Percentiles rank a stretch among this genome's conserved stretches.
These are phyloP conservation scores for Triplophysa dalaica DNA, from an alignment of 2,113 vertebrate species.

Conservation along the genomic window DNA sequence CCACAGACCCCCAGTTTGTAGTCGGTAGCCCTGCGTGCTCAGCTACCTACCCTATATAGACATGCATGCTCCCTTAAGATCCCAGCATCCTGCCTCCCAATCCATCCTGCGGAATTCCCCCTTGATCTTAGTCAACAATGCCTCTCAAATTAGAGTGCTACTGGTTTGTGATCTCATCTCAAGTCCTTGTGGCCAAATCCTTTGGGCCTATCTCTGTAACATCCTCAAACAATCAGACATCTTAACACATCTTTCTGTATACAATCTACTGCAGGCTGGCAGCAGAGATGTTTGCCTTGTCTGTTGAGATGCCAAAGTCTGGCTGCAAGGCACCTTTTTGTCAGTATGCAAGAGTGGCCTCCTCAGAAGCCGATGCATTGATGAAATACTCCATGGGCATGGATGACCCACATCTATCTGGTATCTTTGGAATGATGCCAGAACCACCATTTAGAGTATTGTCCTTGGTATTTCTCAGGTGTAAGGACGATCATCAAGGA, in stretches of 20 bases:
- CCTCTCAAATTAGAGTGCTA: slow-evolving; percentile 15
- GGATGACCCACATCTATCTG: slow-evolving; percentile 35
- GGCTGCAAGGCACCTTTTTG: slow-evolving; percentile 39
- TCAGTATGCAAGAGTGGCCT: slow-evolving; percentile 39
- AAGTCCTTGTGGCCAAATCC: slow-evolving; percentile 35
- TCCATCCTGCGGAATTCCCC: slow-evolving; percentile 6
- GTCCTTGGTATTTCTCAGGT: slow-evolving; percentile 38
- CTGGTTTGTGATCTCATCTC: slow-evolving; percentile 34
- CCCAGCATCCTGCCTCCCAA: not conserved
- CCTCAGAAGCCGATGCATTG: slow-evolving; percentile 32
- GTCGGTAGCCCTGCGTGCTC: slow-evolving; percentile 33
- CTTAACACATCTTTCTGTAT: slow-evolving; percentile 44
- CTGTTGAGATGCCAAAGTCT: slow-evolving; percentile 45
- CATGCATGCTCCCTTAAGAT: slow-evolving; percentile 22
- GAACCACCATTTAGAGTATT: slow-evolving; percentile 39
- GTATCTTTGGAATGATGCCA: slow-evolving; percentile 44
- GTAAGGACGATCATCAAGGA: slow-evolving; percentile 36
- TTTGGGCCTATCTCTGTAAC: slow-evolving; percentile 35
- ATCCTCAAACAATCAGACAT: slow-evolving; percentile 42
- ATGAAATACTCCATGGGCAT: slow-evolving; percentile 41
- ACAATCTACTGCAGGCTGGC: slow-evolving; percentile 32
- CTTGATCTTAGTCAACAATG: slow-evolving; percentile 33
- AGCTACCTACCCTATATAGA: slow-evolving; percentile 35
- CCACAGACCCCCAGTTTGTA: slow-evolving; percentile 41
- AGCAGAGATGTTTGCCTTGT: slow-evolving; percentile 40